Evolutionary conservation across 2,888 invertebrate species (phyloP).

Genomic region (Drosophila koepferae): DNA sequence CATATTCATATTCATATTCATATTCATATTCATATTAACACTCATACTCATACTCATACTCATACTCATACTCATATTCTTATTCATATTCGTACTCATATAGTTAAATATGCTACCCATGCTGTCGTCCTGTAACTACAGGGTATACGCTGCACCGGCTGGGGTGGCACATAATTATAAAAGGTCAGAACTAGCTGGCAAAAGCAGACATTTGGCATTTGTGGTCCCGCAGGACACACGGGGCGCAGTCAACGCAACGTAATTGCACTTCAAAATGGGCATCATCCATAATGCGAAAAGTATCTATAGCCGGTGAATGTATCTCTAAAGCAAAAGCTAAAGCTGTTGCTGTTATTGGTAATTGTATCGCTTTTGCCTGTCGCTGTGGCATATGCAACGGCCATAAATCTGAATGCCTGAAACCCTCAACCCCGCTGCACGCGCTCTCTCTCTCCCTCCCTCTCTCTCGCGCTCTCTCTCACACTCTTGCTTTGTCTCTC

Average conservation of each 20-base stretch:
- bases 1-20: too few relatives aligned
- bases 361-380: constrained; percentile 54
- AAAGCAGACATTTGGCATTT: constrained; percentile 77
- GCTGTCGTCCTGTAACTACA: not conserved
- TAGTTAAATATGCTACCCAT: not conserved
- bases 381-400: constrained; percentile 66
- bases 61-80: too few relatives aligned
- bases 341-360: constrained; percentile 60
- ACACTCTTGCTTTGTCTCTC: not conserved
- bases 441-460: not conserved
- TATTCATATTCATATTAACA: too few relatives aligned
- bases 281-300: constrained; percentile 39
- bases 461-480: too few relatives aligned
- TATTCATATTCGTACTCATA: too few relatives aligned
- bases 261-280: constrained; percentile 47
- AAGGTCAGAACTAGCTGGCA: constrained; percentile 64
- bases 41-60: too few relatives aligned
- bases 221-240: constrained; percentile 71
- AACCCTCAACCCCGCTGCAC: not conserved
- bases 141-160: constrained; percentile 11
- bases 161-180: constrained; percentile 53
- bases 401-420: constrained; percentile 62
- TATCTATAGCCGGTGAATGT: constrained; percentile 33
- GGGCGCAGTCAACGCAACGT: constrained; percentile 29
- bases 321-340: constrained; percentile 8